phyloP scores from a whole-genome alignment of 2,797 vertebrate genomes.

The Odontamblyopus lacepedii region DNA sequence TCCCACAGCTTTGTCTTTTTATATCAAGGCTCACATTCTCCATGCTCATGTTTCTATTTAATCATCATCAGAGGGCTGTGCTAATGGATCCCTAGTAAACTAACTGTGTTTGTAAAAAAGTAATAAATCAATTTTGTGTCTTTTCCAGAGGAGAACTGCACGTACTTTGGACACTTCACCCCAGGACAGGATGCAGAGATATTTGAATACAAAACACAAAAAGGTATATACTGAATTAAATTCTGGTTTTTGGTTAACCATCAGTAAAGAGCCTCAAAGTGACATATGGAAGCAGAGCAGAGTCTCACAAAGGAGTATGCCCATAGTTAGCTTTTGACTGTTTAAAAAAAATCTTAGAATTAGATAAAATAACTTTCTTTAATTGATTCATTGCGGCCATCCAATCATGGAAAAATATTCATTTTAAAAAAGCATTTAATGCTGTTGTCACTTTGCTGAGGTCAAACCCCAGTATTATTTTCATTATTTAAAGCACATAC shows the following conservation, averaged over 20 bases:
- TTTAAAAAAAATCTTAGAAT: not conserved
- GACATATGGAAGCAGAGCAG: too few relatives aligned
- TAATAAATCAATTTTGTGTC: constrained; percentile 10
- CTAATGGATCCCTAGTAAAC: not conserved
- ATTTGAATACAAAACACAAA: constrained; percentile 95
- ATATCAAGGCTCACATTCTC: not conserved
- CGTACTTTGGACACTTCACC: constrained; percentile 96
- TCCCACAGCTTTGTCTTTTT: not conserved
- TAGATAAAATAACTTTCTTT: not conserved
- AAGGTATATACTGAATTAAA: constrained; percentile 76
- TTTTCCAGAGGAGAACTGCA: constrained; percentile 88
- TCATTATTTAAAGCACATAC: not conserved
- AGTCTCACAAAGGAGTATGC: not conserved
- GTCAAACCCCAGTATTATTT: not conserved
- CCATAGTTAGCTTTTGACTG: not conserved
- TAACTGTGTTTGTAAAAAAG: not conserved
- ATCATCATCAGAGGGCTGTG: not conserved
- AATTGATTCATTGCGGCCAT: not conserved
- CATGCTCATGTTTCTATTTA: not conserved
- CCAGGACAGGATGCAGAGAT: constrained; percentile 89
- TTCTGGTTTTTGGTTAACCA: not conserved
- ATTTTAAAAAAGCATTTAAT: not conserved
- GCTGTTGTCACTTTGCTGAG: not conserved
- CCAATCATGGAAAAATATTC: not conserved
- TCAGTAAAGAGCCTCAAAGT: too few relatives aligned